These are phyloP conservation scores for Boulengeromyrus knoepffleri DNA, from an alignment of 2,113 vertebrate genomes.

Conservation along the genomic window DNA sequence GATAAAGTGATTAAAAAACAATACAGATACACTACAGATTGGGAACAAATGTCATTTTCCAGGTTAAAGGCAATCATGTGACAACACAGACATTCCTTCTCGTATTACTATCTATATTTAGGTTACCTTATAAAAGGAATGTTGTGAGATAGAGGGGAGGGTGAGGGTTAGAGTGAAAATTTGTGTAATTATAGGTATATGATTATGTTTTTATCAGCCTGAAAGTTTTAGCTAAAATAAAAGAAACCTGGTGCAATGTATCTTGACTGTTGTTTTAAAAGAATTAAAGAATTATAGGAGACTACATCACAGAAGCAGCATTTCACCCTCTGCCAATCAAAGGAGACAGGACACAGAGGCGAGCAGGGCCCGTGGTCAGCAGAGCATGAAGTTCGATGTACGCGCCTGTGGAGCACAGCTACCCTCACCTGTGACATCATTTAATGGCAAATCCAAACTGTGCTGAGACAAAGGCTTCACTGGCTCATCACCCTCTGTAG, in stretches of 20 bases:
- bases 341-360: slow-evolving; percentile 16
- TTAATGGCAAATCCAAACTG: not conserved
- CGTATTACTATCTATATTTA: not conserved
- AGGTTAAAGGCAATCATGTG: not conserved
- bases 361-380: slow-evolving; percentile 35
- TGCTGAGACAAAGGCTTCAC: not conserved
- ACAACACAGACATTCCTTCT: not conserved
- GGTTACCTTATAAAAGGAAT: not conserved
- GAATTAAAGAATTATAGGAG: not conserved
- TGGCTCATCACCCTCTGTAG: not conserved
- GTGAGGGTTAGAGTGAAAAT: not conserved
- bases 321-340: slow-evolving; percentile 13
- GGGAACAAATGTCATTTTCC: not conserved
- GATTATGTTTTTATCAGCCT: slow-evolving; percentile 25
- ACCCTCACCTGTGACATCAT: slow-evolving; percentile 4
- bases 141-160: not conserved
- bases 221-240: not conserved
- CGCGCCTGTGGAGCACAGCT: too few species aligned
- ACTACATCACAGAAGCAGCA: not conserved
- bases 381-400: not conserved
- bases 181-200: slow-evolving; percentile 18
- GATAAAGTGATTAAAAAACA: not conserved
- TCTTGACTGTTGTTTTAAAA: not conserved
- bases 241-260: not conserved
- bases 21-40: not conserved